Conservation (phyloP, 1,140 invertebrate genomes). For the Drosophila pectinifera region DNA sequence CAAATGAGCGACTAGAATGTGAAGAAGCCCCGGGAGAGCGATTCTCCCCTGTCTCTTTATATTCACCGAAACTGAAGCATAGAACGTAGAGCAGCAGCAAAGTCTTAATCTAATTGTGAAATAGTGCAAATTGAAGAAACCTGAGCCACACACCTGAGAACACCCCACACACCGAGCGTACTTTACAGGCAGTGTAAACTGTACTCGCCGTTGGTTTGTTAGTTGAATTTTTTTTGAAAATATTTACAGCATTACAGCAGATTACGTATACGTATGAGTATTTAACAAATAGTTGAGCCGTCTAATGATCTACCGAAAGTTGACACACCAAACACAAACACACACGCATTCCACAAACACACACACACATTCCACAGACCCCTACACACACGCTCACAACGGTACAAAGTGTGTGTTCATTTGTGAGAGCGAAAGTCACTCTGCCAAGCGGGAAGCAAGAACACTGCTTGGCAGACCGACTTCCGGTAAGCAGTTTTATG, state of each 20-base stretch:
- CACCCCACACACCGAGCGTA: slow-evolving; percentile 41
- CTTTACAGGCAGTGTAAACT: slow-evolving; percentile 73
- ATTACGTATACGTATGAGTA: slow-evolving; percentile 59
- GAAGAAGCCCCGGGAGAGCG: slow-evolving; percentile 21
- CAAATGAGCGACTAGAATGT: slow-evolving; percentile 33
- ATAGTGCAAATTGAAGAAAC: slow-evolving; percentile 61
- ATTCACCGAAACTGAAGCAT: slow-evolving; percentile 24
- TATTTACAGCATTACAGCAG: slow-evolving; percentile 67
- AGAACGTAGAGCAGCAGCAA: slow-evolving; percentile 43
- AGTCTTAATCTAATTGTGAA: slow-evolving; percentile 58
- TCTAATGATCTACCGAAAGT: slow-evolving; percentile 76
- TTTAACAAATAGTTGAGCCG: slow-evolving; percentile 68
- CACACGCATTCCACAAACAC: slow-evolving; percentile 50
- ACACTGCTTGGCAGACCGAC: slow-evolving; percentile 40
- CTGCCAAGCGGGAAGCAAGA: slow-evolving; percentile 18
- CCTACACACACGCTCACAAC: slow-evolving; percentile 35
- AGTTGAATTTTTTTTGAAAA: slow-evolving; percentile 79
- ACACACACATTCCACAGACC: slow-evolving; percentile 32
- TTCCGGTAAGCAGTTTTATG: slow-evolving; percentile 31
- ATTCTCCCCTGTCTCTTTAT: slow-evolving; percentile 1
- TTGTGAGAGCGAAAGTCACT: slow-evolving; percentile 62
- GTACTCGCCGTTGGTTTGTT: slow-evolving; percentile 80
- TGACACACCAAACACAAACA: slow-evolving; percentile 63
- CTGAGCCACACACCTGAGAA: slow-evolving; percentile 49
- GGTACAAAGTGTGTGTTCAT: slow-evolving; percentile 69